phyloP scores from a whole-genome alignment of 2,113 vertebrate species.

The Aramus guarauna region DNA sequence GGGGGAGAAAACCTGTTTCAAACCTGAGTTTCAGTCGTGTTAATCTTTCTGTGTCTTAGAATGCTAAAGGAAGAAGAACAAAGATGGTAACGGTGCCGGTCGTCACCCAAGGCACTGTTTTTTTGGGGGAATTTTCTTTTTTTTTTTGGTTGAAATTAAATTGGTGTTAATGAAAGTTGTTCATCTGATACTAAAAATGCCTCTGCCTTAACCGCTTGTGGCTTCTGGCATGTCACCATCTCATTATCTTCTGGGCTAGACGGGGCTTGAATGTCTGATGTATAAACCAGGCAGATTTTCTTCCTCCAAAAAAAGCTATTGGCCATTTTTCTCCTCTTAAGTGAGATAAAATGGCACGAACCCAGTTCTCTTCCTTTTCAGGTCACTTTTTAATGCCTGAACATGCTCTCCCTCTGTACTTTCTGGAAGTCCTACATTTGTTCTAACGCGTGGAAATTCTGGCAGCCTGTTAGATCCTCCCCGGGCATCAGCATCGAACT shows the following conservation, averaged over 20 bases:
- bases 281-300: not conserved
- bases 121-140: too few species aligned
- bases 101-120: not conserved
- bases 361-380: not conserved
- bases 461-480: not conserved
- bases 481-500: not conserved
- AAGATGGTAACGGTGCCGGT: fast-evolving
- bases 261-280: not conserved
- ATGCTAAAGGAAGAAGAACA: not conserved
- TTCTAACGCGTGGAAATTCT: not conserved
- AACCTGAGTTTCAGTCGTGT: not conserved
- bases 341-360: not conserved
- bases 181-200: not conserved
- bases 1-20: not conserved
- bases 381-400: not conserved
- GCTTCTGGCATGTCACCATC: not conserved
- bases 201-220: not conserved
- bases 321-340: not conserved
- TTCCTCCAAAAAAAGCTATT: not conserved
- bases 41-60: not conserved
- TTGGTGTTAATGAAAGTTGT: not conserved
- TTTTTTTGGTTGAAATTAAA: not conserved
- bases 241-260: not conserved
- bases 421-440: not conserved
- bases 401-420: not conserved